A percentile compares a stretch with the other conserved stretches of the same genome.
These are phyloP conservation scores for Candidula unifasciata DNA, from an alignment of 2,888 invertebrate genomes.

Conservation along the genomic window DNA sequence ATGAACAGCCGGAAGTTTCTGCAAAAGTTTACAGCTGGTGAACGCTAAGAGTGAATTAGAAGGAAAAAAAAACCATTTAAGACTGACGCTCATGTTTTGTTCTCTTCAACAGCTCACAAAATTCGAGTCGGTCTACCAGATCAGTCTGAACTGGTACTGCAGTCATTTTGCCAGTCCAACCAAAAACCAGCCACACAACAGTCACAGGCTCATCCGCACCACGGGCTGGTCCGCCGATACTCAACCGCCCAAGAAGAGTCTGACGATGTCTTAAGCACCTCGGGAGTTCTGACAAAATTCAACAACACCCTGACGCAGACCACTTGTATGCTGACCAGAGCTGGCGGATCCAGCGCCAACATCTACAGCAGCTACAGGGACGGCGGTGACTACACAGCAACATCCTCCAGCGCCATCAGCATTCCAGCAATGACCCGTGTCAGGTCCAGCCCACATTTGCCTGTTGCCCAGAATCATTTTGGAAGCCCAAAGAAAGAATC, in stretches of 20 bases:
- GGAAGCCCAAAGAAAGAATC: background rate
- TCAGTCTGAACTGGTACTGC: slow-evolving; percentile 21
- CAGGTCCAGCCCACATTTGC: slow-evolving; percentile 22
- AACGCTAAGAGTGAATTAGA: too few relatives aligned
- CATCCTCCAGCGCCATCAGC: too few relatives aligned
- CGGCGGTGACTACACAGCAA: too few relatives aligned
- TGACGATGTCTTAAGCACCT: background rate
- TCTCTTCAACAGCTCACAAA: slow-evolving; percentile 37
- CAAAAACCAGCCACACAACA: background rate
- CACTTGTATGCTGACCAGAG: background rate
- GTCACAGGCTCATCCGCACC: background rate
- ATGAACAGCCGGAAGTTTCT: too few relatives aligned
- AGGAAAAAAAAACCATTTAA: too few relatives aligned
- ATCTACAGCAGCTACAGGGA: background rate
- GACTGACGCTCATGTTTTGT: too few relatives aligned
- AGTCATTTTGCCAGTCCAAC: slow-evolving; percentile 16
- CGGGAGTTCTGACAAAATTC: slow-evolving; percentile 1
- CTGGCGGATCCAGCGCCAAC: background rate
- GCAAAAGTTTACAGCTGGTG: too few relatives aligned
- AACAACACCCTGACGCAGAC: background rate
- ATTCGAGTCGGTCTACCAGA: slow-evolving; percentile 40
- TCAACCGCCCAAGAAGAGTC: slow-evolving; percentile 7
- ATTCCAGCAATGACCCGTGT: background rate
- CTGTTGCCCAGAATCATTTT: background rate
- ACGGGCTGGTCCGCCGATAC: background rate